Evolutionary conservation across 2,113 vertebrate species (phyloP), one percentile per base, ranked within the genome.

Genomic region (Salvelinus fontinalis): DNA sequence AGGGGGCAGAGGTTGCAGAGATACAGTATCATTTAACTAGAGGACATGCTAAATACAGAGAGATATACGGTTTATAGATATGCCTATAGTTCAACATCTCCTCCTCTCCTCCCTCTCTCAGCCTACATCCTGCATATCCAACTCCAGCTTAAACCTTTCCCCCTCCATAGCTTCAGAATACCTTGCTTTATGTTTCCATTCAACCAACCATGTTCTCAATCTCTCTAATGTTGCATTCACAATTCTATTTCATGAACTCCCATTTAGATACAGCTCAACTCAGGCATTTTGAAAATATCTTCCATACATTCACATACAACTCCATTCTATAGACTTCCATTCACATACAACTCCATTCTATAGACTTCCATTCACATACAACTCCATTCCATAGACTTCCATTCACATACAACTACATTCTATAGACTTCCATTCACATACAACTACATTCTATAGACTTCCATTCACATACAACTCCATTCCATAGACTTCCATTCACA

Each of bases 1-100:
- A 80, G 86, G 78, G 79, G 74, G 81, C n/a, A 24, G 81, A 83
- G 83, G 86, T 86, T 82, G 39, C 39, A 44, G 39, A 44, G 8
- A 87, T 84, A 86, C 71, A 67, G 81, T 57, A 79, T 75, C 60
- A 1, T 81, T 85, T 24, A 66, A 66, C 64, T 27, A 29, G 64
- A 26, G 26, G 26, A 13, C 51, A 57, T 57, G 27, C 24, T 14
- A 12, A 29, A 13, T 26, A 67, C 65, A 67, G 24, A 31, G 65
- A 18, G 14, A 18, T 14, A 67, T 16, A 26, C 4, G 27, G 27
- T 5, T 1, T 20, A 20, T 14, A 57, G 18, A 44, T 44, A 11
- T 44, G 39, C 39, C 39, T 12, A 2, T 9, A 44, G 39, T 12
- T 44, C 9, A 44, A 44, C 39, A 62, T 62, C 22, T 24, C 20